Evolutionary conservation across 2,888 invertebrate genomes (phyloP).

Genomic region (Tachina grossa): DNA sequence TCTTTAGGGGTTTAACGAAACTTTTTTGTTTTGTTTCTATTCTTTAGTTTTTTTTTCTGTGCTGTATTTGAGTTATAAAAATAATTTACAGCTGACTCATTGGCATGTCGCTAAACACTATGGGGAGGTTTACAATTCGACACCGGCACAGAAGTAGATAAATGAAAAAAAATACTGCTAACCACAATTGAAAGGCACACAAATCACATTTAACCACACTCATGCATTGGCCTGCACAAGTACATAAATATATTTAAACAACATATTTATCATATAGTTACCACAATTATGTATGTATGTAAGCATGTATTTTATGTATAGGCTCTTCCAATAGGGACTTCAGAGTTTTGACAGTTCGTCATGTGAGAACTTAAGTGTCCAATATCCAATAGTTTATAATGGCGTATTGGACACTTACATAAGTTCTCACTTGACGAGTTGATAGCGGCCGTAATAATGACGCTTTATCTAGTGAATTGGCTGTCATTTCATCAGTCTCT

Average conservation of each 20-base stretch:
- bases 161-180: constrained; percentile 39
- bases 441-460: no score
- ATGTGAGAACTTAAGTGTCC: no score
- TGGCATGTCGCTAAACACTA: constrained; percentile 47
- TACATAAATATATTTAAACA: constrained; percentile 20
- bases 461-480: no score
- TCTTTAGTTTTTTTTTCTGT: neutral
- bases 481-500: no score
- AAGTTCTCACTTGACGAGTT: no score
- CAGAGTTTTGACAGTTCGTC: no score
- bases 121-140: constrained; percentile 57
- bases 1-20: constrained; percentile 59
- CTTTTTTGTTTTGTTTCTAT: constrained; percentile 29
- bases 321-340: no score
- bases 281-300: neutral
- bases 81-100: constrained; percentile 60
- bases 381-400: no score
- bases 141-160: constrained; percentile 9
- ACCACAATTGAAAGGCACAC: constrained; percentile 59
- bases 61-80: constrained; percentile 46
- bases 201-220: constrained; percentile 28
- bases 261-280: constrained; percentile 12
- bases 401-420: no score
- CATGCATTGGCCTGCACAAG: neutral
- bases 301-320: no score